Evolutionary conservation across 2,888 invertebrate species (phyloP).

Genomic region (Microchrysa polita): DNA sequence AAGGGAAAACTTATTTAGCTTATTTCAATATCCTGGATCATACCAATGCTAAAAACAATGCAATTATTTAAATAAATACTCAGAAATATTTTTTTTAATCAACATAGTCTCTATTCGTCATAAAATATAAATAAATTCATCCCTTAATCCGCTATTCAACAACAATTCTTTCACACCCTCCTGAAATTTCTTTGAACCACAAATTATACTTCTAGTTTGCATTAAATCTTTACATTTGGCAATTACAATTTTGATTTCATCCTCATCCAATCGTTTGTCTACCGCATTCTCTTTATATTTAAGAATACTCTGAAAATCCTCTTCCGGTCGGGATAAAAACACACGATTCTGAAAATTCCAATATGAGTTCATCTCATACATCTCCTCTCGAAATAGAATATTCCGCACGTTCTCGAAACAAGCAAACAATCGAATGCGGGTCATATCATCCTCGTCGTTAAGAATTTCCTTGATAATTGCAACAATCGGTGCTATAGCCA

Average conservation of each 20-base stretch:
- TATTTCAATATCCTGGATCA: no score
- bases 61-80: no score
- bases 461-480: slow-evolving; percentile 72
- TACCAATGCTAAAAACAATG: no score
- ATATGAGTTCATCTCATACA: slow-evolving; percentile 69
- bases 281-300: slow-evolving; percentile 58
- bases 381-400: slow-evolving; percentile 71
- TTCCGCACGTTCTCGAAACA: slow-evolving; percentile 69
- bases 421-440: slow-evolving; percentile 70
- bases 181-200: slow-evolving; percentile 55
- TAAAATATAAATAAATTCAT: slow-evolving; percentile 15
- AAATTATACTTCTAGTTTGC: slow-evolving; percentile 50
- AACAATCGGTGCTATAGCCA: slow-evolving; percentile 78
- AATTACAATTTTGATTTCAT: slow-evolving; percentile 45
- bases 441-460: slow-evolving; percentile 74
- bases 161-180: slow-evolving; percentile 49
- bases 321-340: slow-evolving; percentile 66
- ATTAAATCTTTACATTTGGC: background rate
- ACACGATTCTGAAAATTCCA: slow-evolving; percentile 81
- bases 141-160: slow-evolving; percentile 55
- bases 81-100: no score
- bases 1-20: no score
- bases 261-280: slow-evolving; percentile 42
- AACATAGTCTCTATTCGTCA: slow-evolving; percentile 10
- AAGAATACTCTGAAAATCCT: slow-evolving; percentile 54